Evolutionary conservation across 2,113 vertebrate genomes (phyloP).

Genomic region (Boulengeromyrus knoepffleri): DNA sequence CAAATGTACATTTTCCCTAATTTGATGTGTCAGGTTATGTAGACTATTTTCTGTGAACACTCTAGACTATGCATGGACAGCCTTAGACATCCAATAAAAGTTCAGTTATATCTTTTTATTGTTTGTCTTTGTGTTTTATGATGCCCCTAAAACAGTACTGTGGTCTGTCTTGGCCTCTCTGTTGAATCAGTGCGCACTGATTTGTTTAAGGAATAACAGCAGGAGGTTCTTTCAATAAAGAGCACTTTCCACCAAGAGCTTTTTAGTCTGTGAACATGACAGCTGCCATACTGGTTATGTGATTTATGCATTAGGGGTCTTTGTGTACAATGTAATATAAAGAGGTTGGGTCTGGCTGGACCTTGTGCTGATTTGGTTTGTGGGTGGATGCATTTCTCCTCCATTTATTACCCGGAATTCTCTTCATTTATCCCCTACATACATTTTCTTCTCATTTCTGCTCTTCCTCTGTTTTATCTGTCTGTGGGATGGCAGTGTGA

Average conservation of each 20-base stretch:
- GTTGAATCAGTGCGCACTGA: background rate
- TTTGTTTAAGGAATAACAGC: background rate
- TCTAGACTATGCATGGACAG: slow-evolving; percentile 59
- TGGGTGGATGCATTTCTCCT: background rate
- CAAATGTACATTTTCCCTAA: slow-evolving; percentile 21
- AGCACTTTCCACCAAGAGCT: background rate
- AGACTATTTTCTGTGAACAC: slow-evolving; percentile 12
- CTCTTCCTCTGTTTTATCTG: background rate
- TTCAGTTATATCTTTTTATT: slow-evolving; percentile 27
- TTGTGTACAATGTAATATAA: background rate
- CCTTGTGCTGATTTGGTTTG: background rate
- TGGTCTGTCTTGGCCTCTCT: background rate
- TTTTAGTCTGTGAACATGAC: background rate
- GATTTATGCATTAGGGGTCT: background rate
- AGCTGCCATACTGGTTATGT: background rate
- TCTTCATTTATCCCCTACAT: background rate
- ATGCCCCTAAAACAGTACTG: background rate
- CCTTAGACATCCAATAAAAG: slow-evolving; percentile 68
- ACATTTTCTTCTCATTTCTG: background rate
- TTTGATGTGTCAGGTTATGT: background rate
- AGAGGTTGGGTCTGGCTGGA: background rate
- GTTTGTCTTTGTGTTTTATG: background rate
- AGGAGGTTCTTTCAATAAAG: background rate
- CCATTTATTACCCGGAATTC: background rate
- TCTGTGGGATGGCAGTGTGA: background rate